Evolutionary conservation across 64 coral and sea anemone species (phyloP).

Genomic region (Cladopsammia gracilis): DNA sequence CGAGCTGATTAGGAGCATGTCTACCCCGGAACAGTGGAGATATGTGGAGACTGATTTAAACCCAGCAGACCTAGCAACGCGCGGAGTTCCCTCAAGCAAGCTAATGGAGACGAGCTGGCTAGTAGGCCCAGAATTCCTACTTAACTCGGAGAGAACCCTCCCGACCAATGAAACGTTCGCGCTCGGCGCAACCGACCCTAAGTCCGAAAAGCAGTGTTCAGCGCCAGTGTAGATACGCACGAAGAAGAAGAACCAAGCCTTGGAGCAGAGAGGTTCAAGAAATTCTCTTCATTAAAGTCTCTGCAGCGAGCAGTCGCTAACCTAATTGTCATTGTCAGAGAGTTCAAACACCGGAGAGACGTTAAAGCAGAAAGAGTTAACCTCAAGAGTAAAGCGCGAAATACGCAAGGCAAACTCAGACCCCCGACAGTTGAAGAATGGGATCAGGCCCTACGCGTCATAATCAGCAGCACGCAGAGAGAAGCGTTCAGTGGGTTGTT

Average conservation of each 20-base stretch:
- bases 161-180: not conserved
- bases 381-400: no score
- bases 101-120: conserved; percentile 24
- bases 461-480: conserved; percentile 11
- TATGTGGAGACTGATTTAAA: conserved; percentile 35
- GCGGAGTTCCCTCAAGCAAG: not conserved
- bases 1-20: conserved; percentile 8
- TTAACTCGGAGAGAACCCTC: not conserved
- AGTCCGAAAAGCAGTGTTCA: conserved; percentile 8
- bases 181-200: conserved; percentile 4
- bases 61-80: conserved; percentile 60
- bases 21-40: conserved; percentile 37
- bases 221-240: not conserved
- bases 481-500: not conserved
- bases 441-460: not conserved
- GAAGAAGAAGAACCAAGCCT: not conserved
- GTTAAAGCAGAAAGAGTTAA: no score
- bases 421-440: not conserved
- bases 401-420: not conserved
- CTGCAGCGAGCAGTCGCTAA: conserved; percentile 54
- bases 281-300: conserved; percentile 55
- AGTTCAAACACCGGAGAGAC: conserved; percentile 22
- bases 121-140: conserved; percentile 6
- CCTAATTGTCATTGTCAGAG: conserved; percentile 31
- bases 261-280: conserved; percentile 31